Conservation (phyloP, 1,140 invertebrate genomes). For the Elymnias hypermnestra region DNA sequence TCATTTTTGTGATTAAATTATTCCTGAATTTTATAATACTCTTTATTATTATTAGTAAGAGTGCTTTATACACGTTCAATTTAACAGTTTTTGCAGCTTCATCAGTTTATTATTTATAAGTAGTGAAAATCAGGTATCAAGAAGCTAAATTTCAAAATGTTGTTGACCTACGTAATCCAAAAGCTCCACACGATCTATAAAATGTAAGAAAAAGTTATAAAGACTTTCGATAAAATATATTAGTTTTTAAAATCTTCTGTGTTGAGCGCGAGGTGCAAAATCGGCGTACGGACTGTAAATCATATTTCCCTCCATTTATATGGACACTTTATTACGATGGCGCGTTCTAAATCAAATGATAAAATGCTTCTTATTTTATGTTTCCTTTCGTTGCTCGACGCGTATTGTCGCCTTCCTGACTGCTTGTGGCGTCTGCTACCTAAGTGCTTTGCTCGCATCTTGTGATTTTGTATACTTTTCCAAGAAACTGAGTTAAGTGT, state of each 20-base stretch:
- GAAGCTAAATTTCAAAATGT: no score
- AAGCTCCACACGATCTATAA: no score
- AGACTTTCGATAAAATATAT: constrained; percentile 3
- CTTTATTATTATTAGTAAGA: no score
- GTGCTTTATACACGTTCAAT: no score
- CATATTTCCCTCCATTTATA: constrained; percentile 66
- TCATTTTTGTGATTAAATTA: no score
- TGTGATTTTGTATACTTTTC: constrained; percentile 22
- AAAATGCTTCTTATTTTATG: constrained; percentile 70
- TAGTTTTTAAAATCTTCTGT: constrained; percentile 29
- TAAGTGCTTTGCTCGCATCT: constrained; percentile 28
- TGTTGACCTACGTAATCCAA: no score
- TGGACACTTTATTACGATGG: constrained; percentile 69
- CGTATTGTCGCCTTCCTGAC: constrained; percentile 44
- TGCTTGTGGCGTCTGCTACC: constrained; percentile 28
- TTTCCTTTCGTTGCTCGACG: constrained; percentile 49
- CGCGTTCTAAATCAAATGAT: constrained; percentile 71
- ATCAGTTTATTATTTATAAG: no score
- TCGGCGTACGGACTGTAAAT: constrained; percentile 52
- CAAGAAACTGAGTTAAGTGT: constrained; percentile 10
- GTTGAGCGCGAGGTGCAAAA: constrained; percentile 46
- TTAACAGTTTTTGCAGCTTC: no score
- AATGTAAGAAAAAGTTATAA: no score
- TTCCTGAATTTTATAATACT: no score
- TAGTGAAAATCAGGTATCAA: no score